Evolutionary conservation across 2,888 invertebrate genomes (phyloP), one percentile per base, ranked within the genome.

Genomic region (Acrocyrtus sp.): DNA sequence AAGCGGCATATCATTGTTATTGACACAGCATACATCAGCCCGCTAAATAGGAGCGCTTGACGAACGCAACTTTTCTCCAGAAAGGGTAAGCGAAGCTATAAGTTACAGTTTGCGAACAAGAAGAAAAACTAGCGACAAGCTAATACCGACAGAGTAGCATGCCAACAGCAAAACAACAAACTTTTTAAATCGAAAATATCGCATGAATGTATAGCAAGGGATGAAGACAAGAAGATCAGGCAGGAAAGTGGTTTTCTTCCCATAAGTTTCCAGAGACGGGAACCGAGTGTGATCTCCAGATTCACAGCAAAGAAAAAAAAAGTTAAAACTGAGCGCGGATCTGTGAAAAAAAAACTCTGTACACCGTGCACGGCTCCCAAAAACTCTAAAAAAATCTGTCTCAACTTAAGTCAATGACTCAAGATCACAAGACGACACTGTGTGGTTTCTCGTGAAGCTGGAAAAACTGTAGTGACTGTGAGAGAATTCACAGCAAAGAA

Each of bases 231-330:
- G 50, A 57, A 72, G 57, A 65, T 72, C 72, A 60, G 63, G 53
- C 58, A 29, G 58, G 53, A 62, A 65, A 60, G 58, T 58, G 65
- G 53, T 60, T 63, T 70, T 63, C 63, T 57, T 58, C 56, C 58
- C 72, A 53, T 72, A 43, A 65, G 58, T 65, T 63, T 58, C 57
- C 53, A 62, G 50, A 58, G 29, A 57, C 43, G 51, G 39, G 41
- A 22, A 43, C 61, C 61, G 24, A 50, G 21, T 22, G 22, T 45
- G 45, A 53, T 3, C 29, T 22, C 48, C 8, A 48, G 21, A 1
- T 15, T 26, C 29, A 50, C 22, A 12, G 50, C 47, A 50, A 27
- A 48, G 48, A 39, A 15, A 45, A 29, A 53, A 39, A 22, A 43
- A 15, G 26, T 5, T n/a, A 10, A 3, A 41, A 45, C n/a, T n/a